These are phyloP conservation scores for Poeciliopsis gracilis DNA, from an alignment of 2,797 vertebrate genomes.

Conservation along the genomic window DNA sequence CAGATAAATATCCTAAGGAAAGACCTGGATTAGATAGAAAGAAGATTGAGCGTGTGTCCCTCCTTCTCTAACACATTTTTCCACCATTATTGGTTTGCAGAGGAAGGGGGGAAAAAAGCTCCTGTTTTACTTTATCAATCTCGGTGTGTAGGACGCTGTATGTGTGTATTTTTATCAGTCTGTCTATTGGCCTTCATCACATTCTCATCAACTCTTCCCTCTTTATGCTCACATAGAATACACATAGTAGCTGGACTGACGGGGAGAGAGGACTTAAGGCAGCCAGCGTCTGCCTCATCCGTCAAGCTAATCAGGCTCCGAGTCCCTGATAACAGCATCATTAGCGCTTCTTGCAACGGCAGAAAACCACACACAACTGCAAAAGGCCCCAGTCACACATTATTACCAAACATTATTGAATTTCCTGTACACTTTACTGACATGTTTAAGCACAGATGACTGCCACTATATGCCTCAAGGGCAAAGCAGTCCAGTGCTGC, in stretches of 20 bases:
- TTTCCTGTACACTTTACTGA: constrained; percentile 52
- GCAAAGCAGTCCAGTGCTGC: constrained; percentile 26
- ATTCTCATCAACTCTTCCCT: constrained; percentile 41
- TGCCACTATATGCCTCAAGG: constrained; percentile 39
- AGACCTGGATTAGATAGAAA: constrained; percentile 52
- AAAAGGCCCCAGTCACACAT: constrained; percentile 47
- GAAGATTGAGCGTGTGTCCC: constrained; percentile 44
- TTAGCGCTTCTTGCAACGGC: constrained; percentile 53
- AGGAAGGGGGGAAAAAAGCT: constrained; percentile 17
- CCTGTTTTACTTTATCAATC: constrained; percentile 31
- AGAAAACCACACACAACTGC: constrained; percentile 39
- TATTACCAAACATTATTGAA: constrained; percentile 55
- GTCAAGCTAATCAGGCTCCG: constrained; percentile 65
- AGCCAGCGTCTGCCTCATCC: constrained; percentile 51
- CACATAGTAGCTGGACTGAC: constrained; percentile 38
- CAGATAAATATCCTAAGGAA: constrained; percentile 36
- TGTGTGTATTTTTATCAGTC: constrained; percentile 25
- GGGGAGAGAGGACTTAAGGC: constrained; percentile 41
- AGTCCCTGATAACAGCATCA: constrained; percentile 67
- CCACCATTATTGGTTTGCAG: constrained; percentile 26
- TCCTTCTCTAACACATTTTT: constrained; percentile 53
- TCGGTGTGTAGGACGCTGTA: background rate
- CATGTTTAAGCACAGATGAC: constrained; percentile 39
- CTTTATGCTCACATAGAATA: constrained; percentile 27
- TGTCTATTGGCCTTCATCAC: constrained; percentile 24